Conservation (phyloP, 2,888 invertebrate species). For the Blastobasis adustella region DNA sequence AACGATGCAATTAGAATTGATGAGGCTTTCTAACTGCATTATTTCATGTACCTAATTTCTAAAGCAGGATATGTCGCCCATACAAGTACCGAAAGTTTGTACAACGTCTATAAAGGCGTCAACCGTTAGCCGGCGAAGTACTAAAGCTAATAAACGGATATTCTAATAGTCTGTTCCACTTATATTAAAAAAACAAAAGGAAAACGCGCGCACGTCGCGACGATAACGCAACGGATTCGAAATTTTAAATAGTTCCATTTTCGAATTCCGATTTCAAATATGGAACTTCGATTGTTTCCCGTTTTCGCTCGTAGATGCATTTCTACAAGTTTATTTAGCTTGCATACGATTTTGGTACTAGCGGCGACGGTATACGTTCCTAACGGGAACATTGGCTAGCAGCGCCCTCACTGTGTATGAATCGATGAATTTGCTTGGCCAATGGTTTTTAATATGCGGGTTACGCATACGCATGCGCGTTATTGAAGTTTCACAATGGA, state of each 20-base stretch:
- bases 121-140: conserved; percentile 13
- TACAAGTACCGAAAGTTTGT: no score
- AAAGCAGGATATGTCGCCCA: no score
- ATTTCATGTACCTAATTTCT: no score
- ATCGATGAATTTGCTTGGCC: conserved; percentile 17
- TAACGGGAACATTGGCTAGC: not conserved
- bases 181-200: conserved; percentile 26
- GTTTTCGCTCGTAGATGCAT: conserved; percentile 61
- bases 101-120: conserved; percentile 2
- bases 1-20: no score
- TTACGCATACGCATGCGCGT: conserved; percentile 47
- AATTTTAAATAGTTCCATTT: conserved; percentile 74
- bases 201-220: conserved; percentile 19
- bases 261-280: conserved; percentile 66
- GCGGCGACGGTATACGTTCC: not conserved
- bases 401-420: not conserved
- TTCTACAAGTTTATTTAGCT: conserved; percentile 1
- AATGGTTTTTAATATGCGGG: conserved; percentile 68
- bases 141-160: conserved; percentile 32
- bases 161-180: conserved; percentile 27
- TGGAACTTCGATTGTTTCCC: conserved; percentile 69
- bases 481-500: conserved; percentile 69
- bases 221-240: conserved; percentile 74
- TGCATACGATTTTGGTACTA: conserved; percentile 2
- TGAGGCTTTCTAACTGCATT: no score